Conservation (phyloP, 2,888 invertebrate species). For the Barypeithes pellucidus region DNA sequence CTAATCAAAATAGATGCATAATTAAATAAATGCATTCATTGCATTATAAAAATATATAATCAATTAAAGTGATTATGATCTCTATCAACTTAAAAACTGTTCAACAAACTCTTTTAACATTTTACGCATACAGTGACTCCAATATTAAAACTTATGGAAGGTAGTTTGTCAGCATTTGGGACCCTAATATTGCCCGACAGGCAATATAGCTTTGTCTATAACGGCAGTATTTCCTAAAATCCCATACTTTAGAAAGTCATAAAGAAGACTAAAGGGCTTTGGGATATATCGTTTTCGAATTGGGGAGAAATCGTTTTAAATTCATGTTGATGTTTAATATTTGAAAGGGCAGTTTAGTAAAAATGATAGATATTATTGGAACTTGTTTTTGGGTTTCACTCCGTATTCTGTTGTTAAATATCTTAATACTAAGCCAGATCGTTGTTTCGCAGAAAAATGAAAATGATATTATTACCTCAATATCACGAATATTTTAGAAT, state of each 20-base stretch:
- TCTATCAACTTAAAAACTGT: slow-evolving; percentile 32
- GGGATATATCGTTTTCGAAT: slow-evolving; percentile 50
- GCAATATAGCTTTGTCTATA: slow-evolving; percentile 71
- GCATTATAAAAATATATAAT: too few relatives aligned
- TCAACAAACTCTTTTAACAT: slow-evolving; percentile 28
- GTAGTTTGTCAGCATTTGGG: slow-evolving; percentile 68
- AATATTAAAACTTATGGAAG: slow-evolving; percentile 66
- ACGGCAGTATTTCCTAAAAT: slow-evolving; percentile 69
- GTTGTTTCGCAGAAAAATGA: too few relatives aligned
- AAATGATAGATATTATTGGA: slow-evolving; percentile 3
- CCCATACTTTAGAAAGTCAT: slow-evolving; percentile 70
- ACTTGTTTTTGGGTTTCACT: not conserved
- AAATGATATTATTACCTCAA: too few relatives aligned
- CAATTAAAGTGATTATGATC: slow-evolving; percentile 29
- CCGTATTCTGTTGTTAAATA: not conserved
- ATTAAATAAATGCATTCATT: too few relatives aligned
- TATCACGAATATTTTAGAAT: too few relatives aligned
- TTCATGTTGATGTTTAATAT: slow-evolving; percentile 50
- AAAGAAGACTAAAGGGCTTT: slow-evolving; percentile 68
- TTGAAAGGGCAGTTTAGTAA: slow-evolving; percentile 20
- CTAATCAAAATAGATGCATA: too few relatives aligned
- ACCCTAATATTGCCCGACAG: slow-evolving; percentile 63
- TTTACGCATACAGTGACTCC: slow-evolving; percentile 57
- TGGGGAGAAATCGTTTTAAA: slow-evolving; percentile 50
- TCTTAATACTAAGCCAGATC: too few relatives aligned